These are phyloP conservation scores for Clarias platycephalus DNA, from an alignment of 2,797 vertebrate species.

Conservation along the genomic window DNA sequence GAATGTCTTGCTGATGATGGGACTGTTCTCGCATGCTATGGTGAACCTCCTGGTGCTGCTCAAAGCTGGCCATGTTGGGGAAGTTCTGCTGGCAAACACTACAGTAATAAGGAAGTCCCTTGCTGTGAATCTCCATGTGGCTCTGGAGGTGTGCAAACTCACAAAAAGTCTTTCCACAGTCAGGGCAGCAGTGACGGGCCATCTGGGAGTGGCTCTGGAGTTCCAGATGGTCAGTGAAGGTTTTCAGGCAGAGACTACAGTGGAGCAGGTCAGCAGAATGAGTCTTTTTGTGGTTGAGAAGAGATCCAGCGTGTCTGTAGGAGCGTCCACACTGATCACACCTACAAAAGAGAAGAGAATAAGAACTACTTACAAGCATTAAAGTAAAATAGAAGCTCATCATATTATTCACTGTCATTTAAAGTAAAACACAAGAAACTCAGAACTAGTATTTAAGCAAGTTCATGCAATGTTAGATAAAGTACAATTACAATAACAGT, in stretches of 20 bases:
- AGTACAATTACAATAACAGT: too few relatives aligned
- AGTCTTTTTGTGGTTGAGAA: conserved; percentile 90
- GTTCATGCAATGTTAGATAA: background rate
- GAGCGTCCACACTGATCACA: conserved; percentile 90
- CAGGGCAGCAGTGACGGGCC: conserved; percentile 82
- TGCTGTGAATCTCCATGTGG: conserved; percentile 80
- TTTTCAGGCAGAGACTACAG: conserved; percentile 86
- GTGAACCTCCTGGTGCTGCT: conserved; percentile 75
- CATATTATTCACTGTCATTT: background rate
- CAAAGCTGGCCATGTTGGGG: conserved; percentile 69
- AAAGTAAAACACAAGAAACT: conserved; percentile 4
- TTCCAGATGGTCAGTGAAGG: conserved; percentile 83
- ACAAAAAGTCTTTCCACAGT: conserved; percentile 89
- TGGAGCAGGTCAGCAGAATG: conserved; percentile 86
- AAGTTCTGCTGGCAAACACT: conserved; percentile 73
- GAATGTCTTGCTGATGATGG: conserved; percentile 47
- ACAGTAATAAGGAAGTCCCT: conserved; percentile 73
- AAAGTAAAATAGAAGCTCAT: background rate
- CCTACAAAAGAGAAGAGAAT: conserved; percentile 57
- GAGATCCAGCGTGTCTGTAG: conserved; percentile 88
- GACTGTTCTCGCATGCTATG: conserved; percentile 47
- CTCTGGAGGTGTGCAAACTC: conserved; percentile 82
- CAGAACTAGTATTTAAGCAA: background rate
- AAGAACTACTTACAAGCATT: background rate
- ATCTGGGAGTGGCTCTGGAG: conserved; percentile 87